Conservation (phyloP, 1,140 invertebrate species). For the Eubasilissa regina region DNA sequence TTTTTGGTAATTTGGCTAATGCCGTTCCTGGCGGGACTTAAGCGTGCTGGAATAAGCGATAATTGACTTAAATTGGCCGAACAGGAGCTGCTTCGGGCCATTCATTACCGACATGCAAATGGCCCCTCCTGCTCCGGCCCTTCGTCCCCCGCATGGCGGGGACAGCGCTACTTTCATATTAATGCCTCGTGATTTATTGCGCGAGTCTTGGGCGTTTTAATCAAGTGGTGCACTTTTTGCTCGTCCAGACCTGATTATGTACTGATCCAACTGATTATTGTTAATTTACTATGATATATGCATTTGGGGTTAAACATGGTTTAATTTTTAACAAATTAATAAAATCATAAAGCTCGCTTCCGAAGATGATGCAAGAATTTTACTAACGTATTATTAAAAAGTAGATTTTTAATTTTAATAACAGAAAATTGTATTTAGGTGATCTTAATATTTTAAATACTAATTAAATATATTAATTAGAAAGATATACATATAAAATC, state of each 20-base stretch:
- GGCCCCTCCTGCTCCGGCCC: conserved; percentile 36
- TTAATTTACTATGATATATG: background rate
- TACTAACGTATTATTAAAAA: too few relatives aligned
- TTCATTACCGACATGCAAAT: conserved; percentile 58
- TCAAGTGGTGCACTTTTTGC: conserved; percentile 22
- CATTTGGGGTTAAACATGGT: background rate
- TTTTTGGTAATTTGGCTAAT: conserved; percentile 49
- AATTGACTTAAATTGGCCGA: conserved; percentile 57
- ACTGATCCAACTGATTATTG: too few relatives aligned
- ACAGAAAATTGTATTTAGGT: too few relatives aligned
- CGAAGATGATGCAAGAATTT: too few relatives aligned
- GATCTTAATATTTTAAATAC: too few relatives aligned
- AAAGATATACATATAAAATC: too few relatives aligned
- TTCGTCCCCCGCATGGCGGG: conserved; percentile 20
- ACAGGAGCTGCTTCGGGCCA: conserved; percentile 53
- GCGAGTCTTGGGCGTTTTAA: conserved; percentile 15
- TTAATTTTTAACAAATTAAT: background rate
- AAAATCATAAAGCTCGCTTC: background rate
- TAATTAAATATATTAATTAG: too few relatives aligned
- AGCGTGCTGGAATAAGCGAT: conserved; percentile 55
- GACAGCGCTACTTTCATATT: conserved; percentile 29
- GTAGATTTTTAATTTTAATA: too few relatives aligned
- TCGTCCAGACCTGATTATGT: background rate
- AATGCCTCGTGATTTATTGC: conserved; percentile 35
- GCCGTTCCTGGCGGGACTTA: conserved; percentile 30